phyloP scores from a whole-genome alignment of 2,888 invertebrate genomes.

The Phaonia tiefii region DNA sequence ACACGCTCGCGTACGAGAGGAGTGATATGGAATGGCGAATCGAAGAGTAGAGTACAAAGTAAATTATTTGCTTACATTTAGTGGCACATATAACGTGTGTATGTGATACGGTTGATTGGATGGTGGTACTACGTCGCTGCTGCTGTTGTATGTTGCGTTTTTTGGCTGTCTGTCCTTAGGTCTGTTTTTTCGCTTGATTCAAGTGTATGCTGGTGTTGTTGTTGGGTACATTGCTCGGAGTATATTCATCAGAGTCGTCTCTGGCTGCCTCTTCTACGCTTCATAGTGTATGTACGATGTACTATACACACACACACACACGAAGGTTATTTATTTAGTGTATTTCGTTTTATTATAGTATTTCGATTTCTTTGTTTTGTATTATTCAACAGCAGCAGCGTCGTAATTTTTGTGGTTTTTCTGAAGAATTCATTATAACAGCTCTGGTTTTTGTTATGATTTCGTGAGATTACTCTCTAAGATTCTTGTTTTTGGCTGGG shows the following conservation, averaged over 20 bases:
- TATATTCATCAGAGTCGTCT: not conserved
- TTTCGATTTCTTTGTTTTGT: slow-evolving; percentile 5
- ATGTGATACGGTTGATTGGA: not conserved
- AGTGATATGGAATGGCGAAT: no score
- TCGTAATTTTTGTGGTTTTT: slow-evolving; percentile 26
- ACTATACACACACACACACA: slow-evolving; percentile 22
- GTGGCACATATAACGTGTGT: not conserved
- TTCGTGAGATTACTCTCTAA: slow-evolving; percentile 2
- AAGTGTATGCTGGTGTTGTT: not conserved
- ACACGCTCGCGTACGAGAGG: no score
- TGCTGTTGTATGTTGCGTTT: not conserved
- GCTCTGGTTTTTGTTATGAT: not conserved
- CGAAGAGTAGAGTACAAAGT: slow-evolving; percentile 16
- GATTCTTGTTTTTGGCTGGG: slow-evolving; percentile 24
- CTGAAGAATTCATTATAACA: slow-evolving; percentile 36
- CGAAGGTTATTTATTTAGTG: slow-evolving; percentile 33
- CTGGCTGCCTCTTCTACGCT: not conserved
- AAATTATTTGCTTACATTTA: not conserved
- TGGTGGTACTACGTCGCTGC: not conserved
- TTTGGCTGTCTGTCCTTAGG: not conserved
- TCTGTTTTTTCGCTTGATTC: not conserved
- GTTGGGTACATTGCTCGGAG: no score
- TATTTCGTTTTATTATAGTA: slow-evolving; percentile 14
- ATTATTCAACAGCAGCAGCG: slow-evolving; percentile 3
- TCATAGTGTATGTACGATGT: not conserved